Percentiles rank a stretch among this genome's conserved stretches.
Conservation (phyloP, 1,140 invertebrate species). For the Drosophila obscura region DNA sequence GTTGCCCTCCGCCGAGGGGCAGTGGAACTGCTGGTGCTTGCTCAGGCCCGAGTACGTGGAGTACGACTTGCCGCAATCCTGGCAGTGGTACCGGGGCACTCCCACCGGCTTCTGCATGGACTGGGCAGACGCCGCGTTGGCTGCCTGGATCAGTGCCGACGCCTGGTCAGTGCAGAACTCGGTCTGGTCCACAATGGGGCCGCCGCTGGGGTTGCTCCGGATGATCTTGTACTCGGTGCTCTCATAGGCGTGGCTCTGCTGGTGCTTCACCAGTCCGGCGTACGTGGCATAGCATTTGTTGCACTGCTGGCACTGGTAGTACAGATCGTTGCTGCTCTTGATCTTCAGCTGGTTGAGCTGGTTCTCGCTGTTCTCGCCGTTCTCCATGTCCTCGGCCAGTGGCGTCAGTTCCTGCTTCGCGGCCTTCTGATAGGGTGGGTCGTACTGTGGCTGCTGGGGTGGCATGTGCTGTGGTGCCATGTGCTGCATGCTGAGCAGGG, state of each 20-base stretch:
- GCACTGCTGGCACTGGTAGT: slow-evolving; percentile 86
- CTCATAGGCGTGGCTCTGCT: slow-evolving; percentile 95
- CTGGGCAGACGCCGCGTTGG: slow-evolving; percentile 69
- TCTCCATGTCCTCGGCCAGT: slow-evolving; percentile 33
- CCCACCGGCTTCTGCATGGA: slow-evolving; percentile 81
- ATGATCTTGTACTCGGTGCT: slow-evolving; percentile 82
- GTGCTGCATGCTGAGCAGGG: slow-evolving; percentile 75
- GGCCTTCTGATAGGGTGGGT: slow-evolving; percentile 13
- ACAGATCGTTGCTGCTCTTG: slow-evolving; percentile 78
- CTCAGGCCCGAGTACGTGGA: slow-evolving; percentile 97
- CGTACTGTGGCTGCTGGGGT: slow-evolving; percentile 2
- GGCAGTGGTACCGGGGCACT: slow-evolving; percentile 91
- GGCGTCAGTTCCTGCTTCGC: neutral
- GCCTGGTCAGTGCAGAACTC: slow-evolving; percentile 79
- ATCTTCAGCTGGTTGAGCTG: slow-evolving; percentile 62
- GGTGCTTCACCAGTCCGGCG: slow-evolving; percentile 96
- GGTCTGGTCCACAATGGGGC: slow-evolving; percentile 67
- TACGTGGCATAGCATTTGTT: slow-evolving; percentile 98
- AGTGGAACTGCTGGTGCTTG: slow-evolving; percentile 98
- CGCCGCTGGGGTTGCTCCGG: slow-evolving; percentile 65
- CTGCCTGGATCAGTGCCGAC: slow-evolving; percentile 73
- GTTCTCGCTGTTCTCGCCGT: slow-evolving; percentile 41
- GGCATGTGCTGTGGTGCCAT: slow-evolving; percentile 39
- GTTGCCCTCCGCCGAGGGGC: slow-evolving; percentile 91
- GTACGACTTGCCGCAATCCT: slow-evolving; percentile 97